Conservation (phyloP, 2,113 vertebrate genomes). For the Lasiurus cinereus region DNA sequence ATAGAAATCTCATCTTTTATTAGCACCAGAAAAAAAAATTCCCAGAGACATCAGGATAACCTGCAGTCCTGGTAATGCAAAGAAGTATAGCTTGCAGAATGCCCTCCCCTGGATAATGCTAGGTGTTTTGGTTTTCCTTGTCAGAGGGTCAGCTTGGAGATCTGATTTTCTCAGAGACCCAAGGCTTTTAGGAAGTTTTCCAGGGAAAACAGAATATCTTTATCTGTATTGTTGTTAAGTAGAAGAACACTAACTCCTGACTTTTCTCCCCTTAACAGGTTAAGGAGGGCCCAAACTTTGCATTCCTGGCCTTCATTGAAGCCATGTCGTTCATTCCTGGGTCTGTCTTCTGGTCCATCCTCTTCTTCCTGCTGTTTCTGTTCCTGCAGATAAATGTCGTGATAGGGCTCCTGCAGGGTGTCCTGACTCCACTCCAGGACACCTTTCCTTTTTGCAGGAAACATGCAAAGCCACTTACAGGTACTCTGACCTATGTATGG, state of each 20-base stretch:
- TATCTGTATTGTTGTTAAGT: background rate
- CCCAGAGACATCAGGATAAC: background rate
- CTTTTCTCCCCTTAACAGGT: conserved; percentile 81
- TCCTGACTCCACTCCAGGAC: conserved; percentile 90
- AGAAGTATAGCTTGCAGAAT: background rate
- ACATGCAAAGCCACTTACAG: conserved; percentile 87
- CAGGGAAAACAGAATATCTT: background rate
- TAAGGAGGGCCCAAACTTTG: conserved; percentile 88
- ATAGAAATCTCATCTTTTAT: conserved; percentile 1
- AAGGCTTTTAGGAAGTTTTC: background rate
- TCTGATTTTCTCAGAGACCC: background rate
- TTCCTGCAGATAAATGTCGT: conserved; percentile 89
- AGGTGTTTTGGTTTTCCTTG: background rate
- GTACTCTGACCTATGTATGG: conserved; percentile 76
- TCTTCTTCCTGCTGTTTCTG: conserved; percentile 93
- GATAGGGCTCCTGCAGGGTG: conserved; percentile 90
- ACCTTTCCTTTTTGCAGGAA: conserved; percentile 87
- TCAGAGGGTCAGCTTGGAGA: background rate
- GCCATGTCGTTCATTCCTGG: conserved; percentile 89
- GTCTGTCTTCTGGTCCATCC: conserved; percentile 90
- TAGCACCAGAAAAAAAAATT: background rate
- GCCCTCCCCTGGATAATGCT: background rate
- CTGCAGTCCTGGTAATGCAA: background rate
- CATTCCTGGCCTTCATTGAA: conserved; percentile 91
- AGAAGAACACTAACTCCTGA: background rate